Conservation (phyloP, 2,888 invertebrate species). For the Acleris cristana region DNA sequence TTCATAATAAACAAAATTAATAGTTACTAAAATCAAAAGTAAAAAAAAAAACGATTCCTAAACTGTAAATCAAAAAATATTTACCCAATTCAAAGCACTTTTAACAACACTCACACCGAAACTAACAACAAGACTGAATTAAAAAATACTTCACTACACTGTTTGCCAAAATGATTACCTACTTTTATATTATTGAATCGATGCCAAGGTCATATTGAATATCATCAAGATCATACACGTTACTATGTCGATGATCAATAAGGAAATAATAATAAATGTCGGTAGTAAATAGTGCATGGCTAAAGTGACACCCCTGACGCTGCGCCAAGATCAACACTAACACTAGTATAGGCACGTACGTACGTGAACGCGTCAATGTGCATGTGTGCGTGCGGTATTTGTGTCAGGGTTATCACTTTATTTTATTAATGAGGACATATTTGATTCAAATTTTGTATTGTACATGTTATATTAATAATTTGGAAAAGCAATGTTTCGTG, state of each 20-base stretch:
- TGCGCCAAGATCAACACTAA: slow-evolving; percentile 24
- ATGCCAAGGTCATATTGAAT: slow-evolving; percentile 41
- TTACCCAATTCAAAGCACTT: slow-evolving; percentile 23
- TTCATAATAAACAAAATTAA: too few species aligned
- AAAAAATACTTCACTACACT: slow-evolving; percentile 29
- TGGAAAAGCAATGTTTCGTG: too few species aligned
- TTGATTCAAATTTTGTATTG: not conserved
- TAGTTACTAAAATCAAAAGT: too few species aligned
- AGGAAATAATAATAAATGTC: slow-evolving; percentile 45
- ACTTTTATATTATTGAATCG: slow-evolving; percentile 40
- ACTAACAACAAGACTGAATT: slow-evolving; percentile 23
- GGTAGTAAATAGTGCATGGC: slow-evolving; percentile 41
- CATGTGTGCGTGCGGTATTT: slow-evolving; percentile 15
- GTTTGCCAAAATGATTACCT: slow-evolving; percentile 37
- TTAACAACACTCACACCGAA: slow-evolving; percentile 22
- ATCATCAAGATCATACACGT: slow-evolving; percentile 39
- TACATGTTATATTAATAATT: too few species aligned
- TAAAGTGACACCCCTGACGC: slow-evolving; percentile 25
- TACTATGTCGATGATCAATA: slow-evolving; percentile 44
- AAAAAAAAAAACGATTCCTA: not conserved
- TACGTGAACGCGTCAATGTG: slow-evolving; percentile 6
- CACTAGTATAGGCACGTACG: slow-evolving; percentile 8
- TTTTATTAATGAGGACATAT: slow-evolving; percentile 22
- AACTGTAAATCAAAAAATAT: slow-evolving; percentile 1
- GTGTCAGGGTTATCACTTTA: slow-evolving; percentile 24